Base-by-base conservation (phyloP, 2,797 vertebrate species). In the Enteromius mattozi region DNA sequence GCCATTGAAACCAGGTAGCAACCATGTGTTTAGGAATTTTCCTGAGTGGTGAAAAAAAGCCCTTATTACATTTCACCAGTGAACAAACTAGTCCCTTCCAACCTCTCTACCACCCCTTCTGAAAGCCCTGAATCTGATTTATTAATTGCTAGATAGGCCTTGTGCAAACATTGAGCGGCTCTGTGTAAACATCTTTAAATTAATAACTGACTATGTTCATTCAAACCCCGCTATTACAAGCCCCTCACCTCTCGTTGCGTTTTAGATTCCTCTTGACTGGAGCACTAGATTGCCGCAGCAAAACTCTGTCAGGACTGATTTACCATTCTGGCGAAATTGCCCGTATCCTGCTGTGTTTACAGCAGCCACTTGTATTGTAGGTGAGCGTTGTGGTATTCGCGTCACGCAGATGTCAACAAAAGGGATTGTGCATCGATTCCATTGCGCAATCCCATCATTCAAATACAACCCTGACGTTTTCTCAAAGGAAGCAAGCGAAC, bases 101-200 rank as follows among this genome's bases (percentile, higher is more conserved):
- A 9, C 47, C 24, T 49, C 66, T 70, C 12, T 49, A 56, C 45
- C 59, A 12, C 68, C 66, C 66, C 17, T 33, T 68, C 59, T 66
- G 63, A 79, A 68, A 65, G 35, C 66, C 83, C 54, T 68, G 59
- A 72, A 75, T 85, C 42, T 81, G 85, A 82, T 80, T 82, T 85
- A 88, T 87, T 82, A 89, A 84, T 87, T 82, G 66, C 78, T 78
- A 24, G 35, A 80, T 78, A 59, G 30, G 49, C 35, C 72, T 80
- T 77, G 54, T 56, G 16, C 87, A 85, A 85, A 89, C 88, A 85
- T 80, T 47, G 65, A 77, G 30, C 51, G 21, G 72, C 72, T 80
- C 85, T 75, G 78, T 78, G 82, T 86, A 86, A 84, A 81, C 86
- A 79, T 63, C 37, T 80, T 80, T 85, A 87, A 87, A 87, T 81